Conservation (phyloP, 2,113 vertebrate genomes). For the Tonatia bakeri region DNA sequence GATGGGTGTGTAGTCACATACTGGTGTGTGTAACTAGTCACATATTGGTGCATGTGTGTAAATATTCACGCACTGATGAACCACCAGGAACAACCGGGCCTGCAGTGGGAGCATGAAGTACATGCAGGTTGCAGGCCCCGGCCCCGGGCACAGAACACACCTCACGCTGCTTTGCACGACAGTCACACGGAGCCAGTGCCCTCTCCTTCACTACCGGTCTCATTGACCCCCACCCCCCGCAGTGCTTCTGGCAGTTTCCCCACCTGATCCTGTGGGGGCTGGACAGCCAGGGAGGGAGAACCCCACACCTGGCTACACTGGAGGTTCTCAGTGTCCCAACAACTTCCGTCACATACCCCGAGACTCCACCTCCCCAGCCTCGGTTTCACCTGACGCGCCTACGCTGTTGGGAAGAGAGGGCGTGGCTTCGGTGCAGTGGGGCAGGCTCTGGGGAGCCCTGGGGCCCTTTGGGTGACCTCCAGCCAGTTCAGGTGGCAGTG, state of each 20-base stretch:
- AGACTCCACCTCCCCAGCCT: background rate
- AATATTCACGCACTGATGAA: background rate
- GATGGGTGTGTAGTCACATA: background rate
- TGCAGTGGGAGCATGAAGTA: background rate
- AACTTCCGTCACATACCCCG: accelerated
- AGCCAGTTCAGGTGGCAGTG: background rate
- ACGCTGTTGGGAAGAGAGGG: too few relatives aligned
- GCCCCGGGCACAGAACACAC: background rate
- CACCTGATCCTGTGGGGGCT: too few relatives aligned
- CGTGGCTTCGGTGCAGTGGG: accelerated
- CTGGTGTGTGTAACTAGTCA: background rate
- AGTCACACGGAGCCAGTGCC: background rate
- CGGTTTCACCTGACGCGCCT: background rate
- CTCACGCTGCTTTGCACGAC: background rate
- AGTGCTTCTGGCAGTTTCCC: background rate
- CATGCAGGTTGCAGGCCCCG: background rate
- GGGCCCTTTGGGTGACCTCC: background rate
- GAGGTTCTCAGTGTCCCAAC: background rate
- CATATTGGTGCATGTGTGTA: background rate
- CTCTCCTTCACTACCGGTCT: background rate
- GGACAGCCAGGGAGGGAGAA: background rate
- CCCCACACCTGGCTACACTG: background rate
- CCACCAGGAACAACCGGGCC: background rate
- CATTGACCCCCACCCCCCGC: background rate
- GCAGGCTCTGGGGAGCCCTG: accelerated